Percentiles rank a stretch among this genome's conserved stretches.
These are phyloP conservation scores for Chymomyza fuscimana DNA, from an alignment of 2,888 invertebrate genomes.

Conservation along the genomic window DNA sequence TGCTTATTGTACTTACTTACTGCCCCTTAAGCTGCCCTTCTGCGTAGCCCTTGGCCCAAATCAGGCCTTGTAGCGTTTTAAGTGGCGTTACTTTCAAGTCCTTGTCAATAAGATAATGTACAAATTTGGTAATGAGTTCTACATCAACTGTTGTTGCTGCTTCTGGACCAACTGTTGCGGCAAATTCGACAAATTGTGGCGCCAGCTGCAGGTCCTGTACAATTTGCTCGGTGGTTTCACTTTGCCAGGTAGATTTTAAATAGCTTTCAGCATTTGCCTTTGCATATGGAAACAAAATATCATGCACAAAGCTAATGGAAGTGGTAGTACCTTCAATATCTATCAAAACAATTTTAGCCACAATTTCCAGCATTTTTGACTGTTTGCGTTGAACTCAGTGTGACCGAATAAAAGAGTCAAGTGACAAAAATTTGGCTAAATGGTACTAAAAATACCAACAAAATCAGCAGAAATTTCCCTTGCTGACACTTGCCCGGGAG, in stretches of 20 bases:
- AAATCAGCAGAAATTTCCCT: too few species aligned
- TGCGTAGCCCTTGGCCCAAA: conserved; percentile 92
- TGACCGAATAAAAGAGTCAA: not conserved
- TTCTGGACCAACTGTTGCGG: not conserved
- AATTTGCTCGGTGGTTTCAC: conserved; percentile 84
- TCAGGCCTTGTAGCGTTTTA: conserved; percentile 93
- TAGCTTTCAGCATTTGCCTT: conserved; percentile 86
- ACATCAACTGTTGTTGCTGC: conserved; percentile 76
- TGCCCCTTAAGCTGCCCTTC: conserved; percentile 90
- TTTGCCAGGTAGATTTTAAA: conserved; percentile 86
- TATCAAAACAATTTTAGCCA: conserved; percentile 80
- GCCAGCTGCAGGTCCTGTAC: conserved; percentile 84
- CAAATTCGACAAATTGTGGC: conserved; percentile 57
- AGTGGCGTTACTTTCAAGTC: conserved; percentile 90
- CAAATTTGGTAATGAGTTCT: conserved; percentile 84
- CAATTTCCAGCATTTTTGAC: conserved; percentile 40
- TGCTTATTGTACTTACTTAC: conserved; percentile 83
- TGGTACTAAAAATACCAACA: too few species aligned
- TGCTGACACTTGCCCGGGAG: too few species aligned
- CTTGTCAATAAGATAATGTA: conserved; percentile 89
- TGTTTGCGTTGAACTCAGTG: not conserved
- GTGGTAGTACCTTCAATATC: conserved; percentile 89
- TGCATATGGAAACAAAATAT: conserved; percentile 89
- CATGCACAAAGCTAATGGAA: conserved; percentile 87
- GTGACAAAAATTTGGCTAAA: not conserved